A percentile compares a stretch with the other conserved stretches of the same genome.
Conservation (phyloP, 2,888 invertebrate genomes). For the Clusia tigrina region DNA sequence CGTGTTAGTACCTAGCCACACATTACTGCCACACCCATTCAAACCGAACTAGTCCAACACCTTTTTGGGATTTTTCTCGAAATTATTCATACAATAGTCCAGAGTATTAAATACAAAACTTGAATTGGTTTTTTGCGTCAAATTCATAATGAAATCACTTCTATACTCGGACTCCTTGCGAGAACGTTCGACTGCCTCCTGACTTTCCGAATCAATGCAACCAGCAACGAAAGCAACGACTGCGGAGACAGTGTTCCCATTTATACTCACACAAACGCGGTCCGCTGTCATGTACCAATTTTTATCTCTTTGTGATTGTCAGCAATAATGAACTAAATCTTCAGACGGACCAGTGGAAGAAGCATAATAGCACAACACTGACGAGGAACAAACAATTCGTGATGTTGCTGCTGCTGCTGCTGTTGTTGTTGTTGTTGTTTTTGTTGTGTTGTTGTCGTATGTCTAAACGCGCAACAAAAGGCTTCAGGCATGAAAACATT, state of each 20-base stretch:
- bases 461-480: constrained; percentile 37
- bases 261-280: constrained; percentile 60
- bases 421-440: constrained; percentile 2
- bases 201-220: too few relatives aligned
- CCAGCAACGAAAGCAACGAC: constrained; percentile 42
- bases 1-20: too few relatives aligned
- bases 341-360: constrained; percentile 18
- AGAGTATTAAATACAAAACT: too few relatives aligned
- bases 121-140: too few relatives aligned
- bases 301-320: constrained; percentile 59
- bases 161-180: too few relatives aligned
- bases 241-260: constrained; percentile 52
- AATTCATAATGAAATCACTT: too few relatives aligned
- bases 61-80: too few relatives aligned
- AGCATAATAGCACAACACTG: constrained; percentile 17
- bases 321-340: constrained; percentile 56
- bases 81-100: too few relatives aligned
- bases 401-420: constrained; percentile 49
- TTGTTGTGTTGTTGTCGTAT: constrained; percentile 7
- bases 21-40: too few relatives aligned
- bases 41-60: too few relatives aligned
- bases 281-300: constrained; percentile 61
- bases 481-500: constrained; percentile 12
- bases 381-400: constrained; percentile 53
- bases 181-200: too few relatives aligned